phyloP scores from a whole-genome alignment of 2,888 invertebrate species.

The Melanostoma scalare region DNA sequence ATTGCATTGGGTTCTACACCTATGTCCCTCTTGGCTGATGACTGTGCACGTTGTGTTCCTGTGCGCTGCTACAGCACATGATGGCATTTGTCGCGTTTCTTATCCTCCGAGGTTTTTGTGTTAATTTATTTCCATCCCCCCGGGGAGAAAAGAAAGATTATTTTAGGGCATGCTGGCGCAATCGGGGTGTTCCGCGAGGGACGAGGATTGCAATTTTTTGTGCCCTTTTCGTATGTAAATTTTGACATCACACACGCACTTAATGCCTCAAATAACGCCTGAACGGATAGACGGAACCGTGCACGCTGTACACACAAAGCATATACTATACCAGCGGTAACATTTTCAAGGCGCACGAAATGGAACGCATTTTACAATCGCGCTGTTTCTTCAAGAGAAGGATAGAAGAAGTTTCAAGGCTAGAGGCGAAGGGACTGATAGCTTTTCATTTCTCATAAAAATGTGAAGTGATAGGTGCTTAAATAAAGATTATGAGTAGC shows the following conservation, averaged over 20 bases:
- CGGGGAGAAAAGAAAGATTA: constrained; percentile 67
- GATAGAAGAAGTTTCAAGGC: constrained; percentile 4
- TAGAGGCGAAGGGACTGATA: constrained; percentile 50
- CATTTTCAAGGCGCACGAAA: constrained; percentile 65
- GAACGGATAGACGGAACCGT: constrained; percentile 53
- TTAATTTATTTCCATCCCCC: constrained; percentile 73
- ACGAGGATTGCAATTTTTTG: constrained; percentile 42
- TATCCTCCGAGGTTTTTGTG: constrained; percentile 72
- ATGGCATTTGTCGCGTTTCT: constrained; percentile 73
- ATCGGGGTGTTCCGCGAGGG: constrained; percentile 17
- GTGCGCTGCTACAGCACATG: constrained; percentile 63
- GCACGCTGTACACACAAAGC: constrained; percentile 27
- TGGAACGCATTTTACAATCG: constrained; percentile 62
- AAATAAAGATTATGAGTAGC: constrained; percentile 1
- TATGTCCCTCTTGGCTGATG: constrained; percentile 46
- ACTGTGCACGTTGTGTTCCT: constrained; percentile 35
- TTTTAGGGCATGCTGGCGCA: constrained; percentile 56
- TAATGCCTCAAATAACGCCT: constrained; percentile 71
- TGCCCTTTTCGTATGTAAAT: constrained; percentile 75
- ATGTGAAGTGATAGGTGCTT: constrained; percentile 47
- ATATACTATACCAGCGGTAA: constrained; percentile 34
- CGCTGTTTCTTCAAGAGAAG: constrained; percentile 28
- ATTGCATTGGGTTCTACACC: constrained; percentile 52
- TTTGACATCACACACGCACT: constrained; percentile 76
- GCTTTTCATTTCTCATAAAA: constrained; percentile 68